Evolutionary conservation across 1,140 invertebrate genomes (phyloP), one percentile per base, ranked within the genome.

Genomic region (Drosophila pseudoobscura): DNA sequence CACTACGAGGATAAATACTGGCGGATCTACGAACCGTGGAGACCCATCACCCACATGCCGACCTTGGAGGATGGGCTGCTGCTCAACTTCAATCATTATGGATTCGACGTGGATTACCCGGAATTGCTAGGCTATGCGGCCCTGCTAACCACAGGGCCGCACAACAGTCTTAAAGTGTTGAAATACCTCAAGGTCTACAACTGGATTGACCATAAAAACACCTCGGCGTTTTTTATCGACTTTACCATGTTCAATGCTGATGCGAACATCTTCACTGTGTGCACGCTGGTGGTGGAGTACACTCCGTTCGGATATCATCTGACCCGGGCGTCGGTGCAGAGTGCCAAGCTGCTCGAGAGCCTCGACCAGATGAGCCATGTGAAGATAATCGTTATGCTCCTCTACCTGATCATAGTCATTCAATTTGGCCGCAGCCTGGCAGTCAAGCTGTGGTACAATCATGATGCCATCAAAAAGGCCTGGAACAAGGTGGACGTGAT

Each of bases 201-300:
- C 4, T 91, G 90, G 90, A 8, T 91, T 0, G 56, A 60, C 6
- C 11, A 5, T 5, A 0, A 2, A 1, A 45, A 69, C 0, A 88
- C 87, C 0, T 51, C 59, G 4, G 73, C 57, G 0, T 0, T 91
- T 0, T 91, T 90, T 6, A 65, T 91, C 3, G 90, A 91, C 13
- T 91, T 91, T 15, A 79, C 83, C 1, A 13, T 90, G 6, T 91
- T 71, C 62, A 90, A 76, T 56, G 51, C 13, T 6, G 90, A 91
- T 41, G 54, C 69, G 0, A 78, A 85, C 8, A 58, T 74, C 0
- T 89, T 91, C 6, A 59, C 50, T 6, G 20, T 85, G 1, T 45
- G 57, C 29, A 77, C 75, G 0, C 11, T 91, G 29, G 5, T 39
- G 0, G 7, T 90, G 35, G 90, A 91, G 43, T 61, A 60, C 24